These are phyloP conservation scores for Apodemus sylvaticus DNA, from an alignment of 2,113 vertebrate genomes.

Conservation along the genomic window DNA sequence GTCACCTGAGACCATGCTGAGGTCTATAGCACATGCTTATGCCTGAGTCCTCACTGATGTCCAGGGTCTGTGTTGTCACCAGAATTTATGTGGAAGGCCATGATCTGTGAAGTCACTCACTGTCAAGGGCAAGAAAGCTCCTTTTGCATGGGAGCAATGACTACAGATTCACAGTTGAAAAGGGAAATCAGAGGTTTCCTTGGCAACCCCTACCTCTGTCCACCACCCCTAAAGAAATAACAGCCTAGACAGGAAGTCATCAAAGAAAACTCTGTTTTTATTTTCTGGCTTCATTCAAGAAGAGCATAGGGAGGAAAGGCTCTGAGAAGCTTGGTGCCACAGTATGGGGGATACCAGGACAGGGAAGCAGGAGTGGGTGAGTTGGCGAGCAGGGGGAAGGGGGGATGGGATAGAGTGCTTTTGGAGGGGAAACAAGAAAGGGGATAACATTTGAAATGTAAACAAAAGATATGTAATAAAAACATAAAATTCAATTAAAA, in stretches of 20 bases:
- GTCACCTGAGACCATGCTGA: background rate
- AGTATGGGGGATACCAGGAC: too few species aligned
- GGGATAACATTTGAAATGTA: too few species aligned
- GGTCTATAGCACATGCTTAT: background rate
- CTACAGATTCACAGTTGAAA: background rate
- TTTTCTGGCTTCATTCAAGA: too few species aligned
- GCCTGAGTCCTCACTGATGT: background rate
- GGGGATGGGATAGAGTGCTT: too few species aligned
- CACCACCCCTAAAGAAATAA: background rate
- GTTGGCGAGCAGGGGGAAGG: too few species aligned
- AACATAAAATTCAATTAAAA: too few species aligned
- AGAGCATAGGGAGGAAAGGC: too few species aligned
- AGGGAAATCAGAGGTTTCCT: background rate
- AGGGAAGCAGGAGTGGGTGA: too few species aligned
- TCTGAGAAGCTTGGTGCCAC: too few species aligned
- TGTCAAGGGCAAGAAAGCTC: background rate
- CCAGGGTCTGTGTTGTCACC: background rate
- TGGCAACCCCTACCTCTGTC: background rate
- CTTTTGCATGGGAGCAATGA: background rate
- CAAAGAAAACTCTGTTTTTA: background rate
- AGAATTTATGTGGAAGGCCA: background rate
- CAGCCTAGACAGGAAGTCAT: background rate
- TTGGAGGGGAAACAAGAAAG: too few species aligned
- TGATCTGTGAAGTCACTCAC: background rate
- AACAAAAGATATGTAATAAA: too few species aligned